phyloP scores from a whole-genome alignment of 2,113 vertebrate species.

The Hepsetus odoe region DNA sequence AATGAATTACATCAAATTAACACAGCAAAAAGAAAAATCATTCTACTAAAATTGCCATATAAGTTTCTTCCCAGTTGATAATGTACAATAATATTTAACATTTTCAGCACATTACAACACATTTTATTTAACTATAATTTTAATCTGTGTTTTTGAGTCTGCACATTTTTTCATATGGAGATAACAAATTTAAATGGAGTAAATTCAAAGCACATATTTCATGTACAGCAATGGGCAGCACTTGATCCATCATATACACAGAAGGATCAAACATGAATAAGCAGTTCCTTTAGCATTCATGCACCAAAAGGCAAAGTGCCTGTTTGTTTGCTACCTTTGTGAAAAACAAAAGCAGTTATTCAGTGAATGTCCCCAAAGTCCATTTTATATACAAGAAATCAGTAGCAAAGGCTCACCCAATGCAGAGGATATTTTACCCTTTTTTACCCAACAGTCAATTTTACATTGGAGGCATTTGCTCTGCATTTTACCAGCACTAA shows the following conservation, averaged over 20 bases:
- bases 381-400: conserved; percentile 32
- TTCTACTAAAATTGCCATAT: no score
- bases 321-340: background rate
- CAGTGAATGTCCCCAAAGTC: conserved; percentile 29
- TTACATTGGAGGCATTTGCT: conserved; percentile 9
- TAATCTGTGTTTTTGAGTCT: no score
- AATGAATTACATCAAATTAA: no score
- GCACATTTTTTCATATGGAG: no score
- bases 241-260: background rate
- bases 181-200: no score
- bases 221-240: background rate
- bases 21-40: no score
- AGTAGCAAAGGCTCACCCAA: conserved; percentile 13
- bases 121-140: no score
- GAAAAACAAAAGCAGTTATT: background rate
- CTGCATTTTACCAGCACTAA: background rate
- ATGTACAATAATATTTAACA: no score
- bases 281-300: conserved; percentile 20
- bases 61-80: no score
- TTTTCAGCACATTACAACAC: no score
- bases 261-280: background rate
- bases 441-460: conserved; percentile 22
- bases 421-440: conserved; percentile 15
- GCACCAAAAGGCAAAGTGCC: background rate
- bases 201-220: background rate